These are phyloP conservation scores for Acanthurus tractus DNA, from an alignment of 2,797 vertebrate genomes.

Conservation along the genomic window DNA sequence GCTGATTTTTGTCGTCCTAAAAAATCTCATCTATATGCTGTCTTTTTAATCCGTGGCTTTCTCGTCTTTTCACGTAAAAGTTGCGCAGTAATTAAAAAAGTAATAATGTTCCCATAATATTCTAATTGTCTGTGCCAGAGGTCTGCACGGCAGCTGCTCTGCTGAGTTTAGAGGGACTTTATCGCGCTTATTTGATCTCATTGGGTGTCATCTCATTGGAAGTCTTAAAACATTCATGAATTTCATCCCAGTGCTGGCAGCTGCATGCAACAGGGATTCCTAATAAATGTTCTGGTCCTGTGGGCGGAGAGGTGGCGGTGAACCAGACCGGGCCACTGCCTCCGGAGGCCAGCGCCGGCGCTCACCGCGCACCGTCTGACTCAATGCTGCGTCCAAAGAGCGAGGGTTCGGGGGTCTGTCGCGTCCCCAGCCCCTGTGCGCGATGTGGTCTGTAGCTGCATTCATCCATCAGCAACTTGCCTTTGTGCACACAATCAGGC, in stretches of 20 bases:
- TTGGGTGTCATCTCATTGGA: neutral
- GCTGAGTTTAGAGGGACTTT: neutral
- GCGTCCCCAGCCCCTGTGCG: neutral
- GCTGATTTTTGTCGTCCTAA: slow-evolving; percentile 9
- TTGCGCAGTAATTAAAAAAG: slow-evolving; percentile 5
- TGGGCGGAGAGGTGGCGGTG: neutral
- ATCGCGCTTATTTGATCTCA: neutral
- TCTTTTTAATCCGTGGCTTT: slow-evolving; percentile 6
- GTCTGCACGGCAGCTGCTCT: neutral
- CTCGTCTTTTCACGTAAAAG: slow-evolving; percentile 17
- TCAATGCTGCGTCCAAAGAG: neutral
- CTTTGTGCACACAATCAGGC: neutral
- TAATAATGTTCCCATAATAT: neutral
- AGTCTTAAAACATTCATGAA: neutral
- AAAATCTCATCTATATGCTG: slow-evolving; percentile 18
- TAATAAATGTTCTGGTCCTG: neutral
- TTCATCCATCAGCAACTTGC: neutral
- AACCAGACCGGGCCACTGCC: neutral
- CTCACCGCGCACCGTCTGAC: neutral
- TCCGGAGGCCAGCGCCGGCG: slow-evolving; percentile 13
- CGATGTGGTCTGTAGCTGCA: neutral
- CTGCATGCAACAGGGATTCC: neutral
- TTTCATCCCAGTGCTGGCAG: neutral
- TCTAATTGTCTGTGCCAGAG: slow-evolving; percentile 6
- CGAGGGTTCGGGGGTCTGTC: neutral